Evolutionary conservation across 2,113 vertebrate species (phyloP), one percentile per base, ranked within the genome.

Genomic region (Elachura formosa): DNA sequence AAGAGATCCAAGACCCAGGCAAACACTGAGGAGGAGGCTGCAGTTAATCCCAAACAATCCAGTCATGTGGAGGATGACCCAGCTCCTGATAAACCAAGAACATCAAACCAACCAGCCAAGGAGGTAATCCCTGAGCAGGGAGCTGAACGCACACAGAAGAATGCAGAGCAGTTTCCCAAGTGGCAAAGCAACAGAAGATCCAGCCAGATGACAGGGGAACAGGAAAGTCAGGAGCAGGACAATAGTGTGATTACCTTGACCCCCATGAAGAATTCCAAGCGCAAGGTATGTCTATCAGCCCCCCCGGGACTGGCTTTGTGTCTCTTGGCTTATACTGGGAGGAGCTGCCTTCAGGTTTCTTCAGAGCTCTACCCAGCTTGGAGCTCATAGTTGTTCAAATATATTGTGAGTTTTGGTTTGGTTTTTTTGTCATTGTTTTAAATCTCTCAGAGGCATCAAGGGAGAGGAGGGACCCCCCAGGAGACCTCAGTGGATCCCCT

Each of bases 161-260:
- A 96, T 4, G 95, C 90, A 82, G 96, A 96, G 41, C 78, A 94
- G 36, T 67, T 81, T 69, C 86, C 88, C 36, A 97, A 88, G 92
- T 94, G 72, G 11, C 90, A 94, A 52, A 96, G 86, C 78, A 96
- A 84, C 91, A 96, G 96, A 86, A 94, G 95, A 62, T 92, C 96
- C 75, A 79, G 91, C 28, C 96, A 96, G 56, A 54, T 88, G 85
- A 45, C 94, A 64, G 93, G 51, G 46, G 95, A 97, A 25, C 96
- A 94, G 77, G 91, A 94, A 41, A 97, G 55, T 78, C 93, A 95
- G 71, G 96, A 96, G 29, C 79, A 92, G 68, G 87, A 93, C 58
- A 95, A 92, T 0, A 59, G 78, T 2, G 92, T 95, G n/a, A 13
- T 93, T 45, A 94, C 36, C 55, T 76, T 96, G 92, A 96, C 76